Base-by-base conservation (phyloP, 2,888 invertebrate genomes). In the Eupithecia pulchellata region DNA sequence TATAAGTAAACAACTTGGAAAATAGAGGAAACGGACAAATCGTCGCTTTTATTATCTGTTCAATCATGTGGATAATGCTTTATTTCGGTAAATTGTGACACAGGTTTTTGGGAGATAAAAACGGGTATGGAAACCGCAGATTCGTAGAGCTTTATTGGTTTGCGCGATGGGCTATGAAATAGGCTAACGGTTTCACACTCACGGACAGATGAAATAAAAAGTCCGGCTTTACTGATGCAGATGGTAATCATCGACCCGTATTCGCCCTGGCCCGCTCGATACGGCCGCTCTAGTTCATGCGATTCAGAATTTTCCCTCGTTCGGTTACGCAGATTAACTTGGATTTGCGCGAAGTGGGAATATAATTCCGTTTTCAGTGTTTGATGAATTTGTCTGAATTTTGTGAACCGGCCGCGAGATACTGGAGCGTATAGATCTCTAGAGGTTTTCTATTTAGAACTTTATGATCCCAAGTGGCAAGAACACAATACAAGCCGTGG, bases 241-340 rank as follows among this genome's bases (percentile, higher is more conserved):
- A 78, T 75, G 69, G 71, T 72, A 75, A 75, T 75, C 75, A 72
- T 62, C 72, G 66, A 73, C 74, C 77, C 75, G 72, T 75, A 74
- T 73, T 70, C 57, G 61, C 65, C 64, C 69, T 47, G 73, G 65
- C 68, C 42, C 70, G 69, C 72, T 58, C 74, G 66, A 68, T 74
- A 72, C 69, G 72, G 57, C 66, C 63, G 71, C 68, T 75, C 75
- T 69, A 72, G 71, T 74, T 74, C 71, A 78, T 75, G 71, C 72
- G 63, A 68, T 71, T 64, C 72, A 71, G 77, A 78, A 78, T 72
- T 72, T 75, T 69, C 72, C 70, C 68, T 69, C 71, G 68, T 75
- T 72, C 70, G 73, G 77, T 72, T 72, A 75, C 72, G 75, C 75
- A 77, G 78, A 78, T 78, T 77, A 77, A 77, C 74, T 72, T 60